Conservation (phyloP, 2,113 vertebrate genomes). For the Epinephelus lanceolatus region DNA sequence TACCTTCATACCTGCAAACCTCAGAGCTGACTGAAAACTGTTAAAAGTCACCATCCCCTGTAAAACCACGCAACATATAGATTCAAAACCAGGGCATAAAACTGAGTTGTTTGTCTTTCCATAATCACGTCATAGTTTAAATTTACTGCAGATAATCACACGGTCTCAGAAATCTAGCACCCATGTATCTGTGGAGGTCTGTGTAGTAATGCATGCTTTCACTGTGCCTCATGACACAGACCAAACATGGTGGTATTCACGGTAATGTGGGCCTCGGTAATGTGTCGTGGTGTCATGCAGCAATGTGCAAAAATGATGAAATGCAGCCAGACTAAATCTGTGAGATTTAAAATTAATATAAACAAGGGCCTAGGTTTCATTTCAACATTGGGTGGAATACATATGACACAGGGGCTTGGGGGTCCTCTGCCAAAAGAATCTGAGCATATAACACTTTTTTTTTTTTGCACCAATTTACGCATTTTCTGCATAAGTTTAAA, state of each 20-base stretch:
- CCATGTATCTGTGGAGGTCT: slow-evolving; percentile 12
- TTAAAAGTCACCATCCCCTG: slow-evolving; percentile 71
- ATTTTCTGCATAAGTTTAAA: too few relatives aligned
- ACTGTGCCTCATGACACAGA: slow-evolving; percentile 2
- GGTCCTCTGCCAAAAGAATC: too few relatives aligned
- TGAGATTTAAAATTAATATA: background rate
- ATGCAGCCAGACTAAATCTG: background rate
- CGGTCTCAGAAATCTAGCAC: slow-evolving; percentile 23
- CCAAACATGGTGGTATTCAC: slow-evolving; percentile 24
- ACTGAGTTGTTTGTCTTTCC: slow-evolving; percentile 63
- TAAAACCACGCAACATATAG: slow-evolving; percentile 69
- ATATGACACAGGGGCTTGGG: too few relatives aligned
- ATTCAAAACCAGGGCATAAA: slow-evolving; percentile 56
- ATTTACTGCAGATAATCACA: slow-evolving; percentile 56
- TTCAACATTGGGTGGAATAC: too few relatives aligned
- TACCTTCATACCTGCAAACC: slow-evolving; percentile 33
- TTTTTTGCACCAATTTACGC: too few relatives aligned
- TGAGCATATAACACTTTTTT: too few relatives aligned
- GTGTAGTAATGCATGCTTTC: slow-evolving; percentile 9
- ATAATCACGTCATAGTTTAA: slow-evolving; percentile 54
- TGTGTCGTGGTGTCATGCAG: slow-evolving; percentile 13
- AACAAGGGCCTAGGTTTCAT: too few relatives aligned
- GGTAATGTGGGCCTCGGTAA: background rate
- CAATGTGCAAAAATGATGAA: background rate
- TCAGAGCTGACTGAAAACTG: slow-evolving; percentile 74